Conservation (phyloP, 2,113 vertebrate species). For the Motacilla alba region DNA sequence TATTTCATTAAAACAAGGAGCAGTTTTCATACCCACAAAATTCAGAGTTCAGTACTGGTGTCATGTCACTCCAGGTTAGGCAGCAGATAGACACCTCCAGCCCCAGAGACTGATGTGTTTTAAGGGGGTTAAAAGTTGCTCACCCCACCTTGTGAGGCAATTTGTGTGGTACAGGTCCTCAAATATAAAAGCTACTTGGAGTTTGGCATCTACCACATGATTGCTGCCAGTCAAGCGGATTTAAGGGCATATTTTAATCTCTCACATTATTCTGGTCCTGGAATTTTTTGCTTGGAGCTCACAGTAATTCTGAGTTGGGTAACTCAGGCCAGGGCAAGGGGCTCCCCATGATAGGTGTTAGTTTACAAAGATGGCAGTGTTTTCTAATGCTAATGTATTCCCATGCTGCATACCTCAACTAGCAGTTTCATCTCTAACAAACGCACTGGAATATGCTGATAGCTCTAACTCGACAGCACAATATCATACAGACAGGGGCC, state of each 20-base stretch:
- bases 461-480: not conserved
- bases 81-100: not conserved
- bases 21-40: not conserved
- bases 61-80: not conserved
- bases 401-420: not conserved
- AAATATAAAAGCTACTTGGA: not conserved
- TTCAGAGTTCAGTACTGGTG: not conserved
- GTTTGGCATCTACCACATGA: not conserved
- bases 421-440: constrained; percentile 18
- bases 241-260: constrained; percentile 29
- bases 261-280: not conserved
- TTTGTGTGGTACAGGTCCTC: not conserved
- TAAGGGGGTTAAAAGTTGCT: not conserved
- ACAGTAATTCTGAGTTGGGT: not conserved
- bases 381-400: not conserved
- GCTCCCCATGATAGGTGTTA: not conserved
- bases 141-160: not conserved
- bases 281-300: not conserved
- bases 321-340: not conserved
- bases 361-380: not conserved
- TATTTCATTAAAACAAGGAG: not conserved
- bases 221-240: constrained; percentile 14
- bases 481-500: not conserved
- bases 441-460: not conserved
- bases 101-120: not conserved